phyloP scores from a whole-genome alignment of 2,888 invertebrate genomes.

The Tholera decimalis region DNA sequence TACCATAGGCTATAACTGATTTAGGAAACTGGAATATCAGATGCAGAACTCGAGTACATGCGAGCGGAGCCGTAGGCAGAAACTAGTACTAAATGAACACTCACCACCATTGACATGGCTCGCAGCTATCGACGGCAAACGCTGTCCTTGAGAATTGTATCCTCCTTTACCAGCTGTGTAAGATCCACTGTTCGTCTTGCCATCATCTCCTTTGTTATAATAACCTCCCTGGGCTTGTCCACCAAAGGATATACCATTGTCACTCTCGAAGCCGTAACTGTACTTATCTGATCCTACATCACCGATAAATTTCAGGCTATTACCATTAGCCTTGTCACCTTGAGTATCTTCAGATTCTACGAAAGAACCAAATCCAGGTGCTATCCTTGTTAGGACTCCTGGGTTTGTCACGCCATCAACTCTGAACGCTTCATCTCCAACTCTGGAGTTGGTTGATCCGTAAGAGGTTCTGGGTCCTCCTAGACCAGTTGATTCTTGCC shows the following conservation, averaged over 20 bases:
- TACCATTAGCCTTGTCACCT: slow-evolving; percentile 70
- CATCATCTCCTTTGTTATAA: slow-evolving; percentile 85
- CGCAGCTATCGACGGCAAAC: slow-evolving; percentile 84
- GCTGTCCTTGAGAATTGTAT: slow-evolving; percentile 81
- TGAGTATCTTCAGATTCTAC: slow-evolving; percentile 14
- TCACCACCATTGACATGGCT: slow-evolving; percentile 85
- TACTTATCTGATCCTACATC: slow-evolving; percentile 78
- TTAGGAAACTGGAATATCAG: too few species aligned
- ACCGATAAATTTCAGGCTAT: slow-evolving; percentile 77
- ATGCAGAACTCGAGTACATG: too few species aligned
- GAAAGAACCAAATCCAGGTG: slow-evolving; percentile 51
- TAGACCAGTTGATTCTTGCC: slow-evolving; percentile 75
- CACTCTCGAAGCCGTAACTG: slow-evolving; percentile 82
- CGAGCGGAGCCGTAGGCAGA: too few species aligned
- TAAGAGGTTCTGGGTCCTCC: slow-evolving; percentile 81
- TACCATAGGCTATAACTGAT: too few species aligned
- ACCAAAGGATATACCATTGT: slow-evolving; percentile 84
- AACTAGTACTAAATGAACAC: slow-evolving; percentile 52
- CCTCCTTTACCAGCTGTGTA: slow-evolving; percentile 85
- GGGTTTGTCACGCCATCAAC: slow-evolving; percentile 64
- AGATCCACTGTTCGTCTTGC: slow-evolving; percentile 82
- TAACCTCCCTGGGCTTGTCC: slow-evolving; percentile 82
- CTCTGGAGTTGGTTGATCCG: slow-evolving; percentile 85
- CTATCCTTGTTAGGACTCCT: slow-evolving; percentile 42
- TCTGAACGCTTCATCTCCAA: slow-evolving; percentile 85